Evolutionary conservation across 1,140 invertebrate genomes (phyloP), one percentile per base, ranked within the genome.

Genomic region (Mizuhopecten yessoensis): DNA sequence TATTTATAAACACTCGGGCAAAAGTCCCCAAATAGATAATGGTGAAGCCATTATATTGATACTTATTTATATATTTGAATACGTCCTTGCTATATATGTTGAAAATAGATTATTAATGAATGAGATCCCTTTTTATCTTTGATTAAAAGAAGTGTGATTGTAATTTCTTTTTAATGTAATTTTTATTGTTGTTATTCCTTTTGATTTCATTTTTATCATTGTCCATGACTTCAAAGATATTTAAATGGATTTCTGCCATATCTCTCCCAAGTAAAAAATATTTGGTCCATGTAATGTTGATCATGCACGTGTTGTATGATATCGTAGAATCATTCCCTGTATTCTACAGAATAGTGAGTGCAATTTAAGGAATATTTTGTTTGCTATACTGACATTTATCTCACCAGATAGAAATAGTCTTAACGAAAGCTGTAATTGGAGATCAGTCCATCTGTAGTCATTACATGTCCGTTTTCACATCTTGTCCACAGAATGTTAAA

Each of bases 1-100:
- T 97, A 95, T 97, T 96, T 96, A 96, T 97, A 97, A 97, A 97
- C 97, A 97, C 97, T 97, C 97, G 97, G 97, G 96, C 95, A 75
- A 75, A 75, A 75, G 29, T 29, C 57, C 57, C 57, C 57, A 75
- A n/a, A n/a, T 75, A 75, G 57, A 5, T n/a, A n/a, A n/a, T n/a
- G n/a, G n/a, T 9, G 17, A 17, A 75, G 9, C 57, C 57, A 29
- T 75, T 29, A 75, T 75, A 29, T 49, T 49, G n/a, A n/a, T n/a
- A 49, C n/a, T 75, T 75, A 75, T 75, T 75, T 75, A 75, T 75
- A 75, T 75, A 29, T 75, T 23, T 3, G 29, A 11, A 57, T 3
- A 57, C 13, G 36, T 39, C 5, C 13, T 39, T 75, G 57, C 57
- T 75, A 29, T 75, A 29, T 75, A 75, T n/a, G n/a, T n/a, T n/a